Evolutionary conservation across 37 sponge, comb jelly and placozoan genomes (phyloP).

Genomic region (Haliclona indistincta): DNA sequence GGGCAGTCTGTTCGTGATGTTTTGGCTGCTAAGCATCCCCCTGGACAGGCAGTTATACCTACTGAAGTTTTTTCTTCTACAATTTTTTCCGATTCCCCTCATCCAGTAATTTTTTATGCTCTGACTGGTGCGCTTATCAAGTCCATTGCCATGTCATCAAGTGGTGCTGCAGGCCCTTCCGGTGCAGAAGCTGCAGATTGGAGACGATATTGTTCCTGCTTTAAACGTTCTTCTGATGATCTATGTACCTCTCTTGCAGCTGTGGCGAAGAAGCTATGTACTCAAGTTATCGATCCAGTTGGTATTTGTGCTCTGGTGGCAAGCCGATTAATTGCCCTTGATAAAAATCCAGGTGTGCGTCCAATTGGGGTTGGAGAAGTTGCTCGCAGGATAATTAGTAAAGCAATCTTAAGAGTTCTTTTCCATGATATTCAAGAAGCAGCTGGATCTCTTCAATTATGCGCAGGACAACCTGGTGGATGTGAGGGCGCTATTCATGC

Average conservation of each 20-base stretch:
- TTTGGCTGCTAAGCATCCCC: conserved; percentile 22
- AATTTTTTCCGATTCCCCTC: not conserved
- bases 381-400: conserved; percentile 31
- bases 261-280: conserved; percentile 27
- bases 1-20: conserved; percentile 1
- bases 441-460: conserved; percentile 45
- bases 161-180: conserved; percentile 50
- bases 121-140: conserved; percentile 33
- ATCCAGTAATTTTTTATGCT: conserved; percentile 40
- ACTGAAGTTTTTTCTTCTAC: not conserved
- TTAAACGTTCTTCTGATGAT: conserved; percentile 19
- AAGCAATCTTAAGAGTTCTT: conserved; percentile 15
- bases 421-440: conserved; percentile 28
- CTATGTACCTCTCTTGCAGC: conserved; percentile 38
- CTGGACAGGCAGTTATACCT: conserved; percentile 1
- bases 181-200: conserved; percentile 40
- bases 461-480: conserved; percentile 52
- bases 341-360: conserved; percentile 55
- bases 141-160: conserved; percentile 6
- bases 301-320: conserved; percentile 28
- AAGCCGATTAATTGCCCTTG: conserved; percentile 45
- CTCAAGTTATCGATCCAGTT: conserved; percentile 31
- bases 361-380: conserved; percentile 54
- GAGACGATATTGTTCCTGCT: conserved; percentile 30
- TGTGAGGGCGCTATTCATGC: conserved; percentile 51